Evolutionary conservation across 2,888 invertebrate species (phyloP), one percentile per base, ranked within the genome.

Genomic region (Entomobrya proxima): DNA sequence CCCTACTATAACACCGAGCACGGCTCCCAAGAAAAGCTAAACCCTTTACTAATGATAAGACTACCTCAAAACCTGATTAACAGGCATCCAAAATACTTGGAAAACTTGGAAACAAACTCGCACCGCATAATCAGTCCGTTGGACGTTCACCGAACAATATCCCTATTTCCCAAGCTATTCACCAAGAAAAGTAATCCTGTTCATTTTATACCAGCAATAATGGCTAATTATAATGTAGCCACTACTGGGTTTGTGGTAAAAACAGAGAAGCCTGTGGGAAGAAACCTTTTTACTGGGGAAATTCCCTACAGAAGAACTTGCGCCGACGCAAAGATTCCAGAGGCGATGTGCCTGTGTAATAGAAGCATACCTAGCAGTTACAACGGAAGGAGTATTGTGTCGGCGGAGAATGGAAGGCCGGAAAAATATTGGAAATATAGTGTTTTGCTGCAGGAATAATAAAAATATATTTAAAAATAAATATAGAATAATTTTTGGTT

Each of bases 101-200:
- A 77, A 6, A 86, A 80, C 74, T 44, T 88, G 7, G 11, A 40
- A 11, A 11, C n/a, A 3, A 88, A 88, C 47, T 76, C 88, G 1
- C 64, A 80, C 27, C 40, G 77, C 11, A 30, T 89, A 21, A 82
- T 87, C 2, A 84, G 72, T 50, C 88, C 88, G 18, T 27, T 87
- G 2, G 89, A 89, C 37, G 58, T 88, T 6, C 86, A 78, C 84
- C 77, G 81, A 64, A 88, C 89, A 2, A 37, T 89, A 6, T 24
- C 74, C 11, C 67, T 88, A n/a, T 76, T 88, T 9, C 67, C 74
- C 0, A 32, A 86, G 27, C 15, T 87, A 5, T 81, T 50, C 47
- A 67, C 32, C 13, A 47, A 76, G 9, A 44, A 32, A 30, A 55
- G 37, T 18, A 0, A 64, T 18, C 6, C 24, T 6, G 5, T 47